Base-by-base conservation (phyloP, 2,113 vertebrate genomes). In the Misgurnus anguillicaudatus region DNA sequence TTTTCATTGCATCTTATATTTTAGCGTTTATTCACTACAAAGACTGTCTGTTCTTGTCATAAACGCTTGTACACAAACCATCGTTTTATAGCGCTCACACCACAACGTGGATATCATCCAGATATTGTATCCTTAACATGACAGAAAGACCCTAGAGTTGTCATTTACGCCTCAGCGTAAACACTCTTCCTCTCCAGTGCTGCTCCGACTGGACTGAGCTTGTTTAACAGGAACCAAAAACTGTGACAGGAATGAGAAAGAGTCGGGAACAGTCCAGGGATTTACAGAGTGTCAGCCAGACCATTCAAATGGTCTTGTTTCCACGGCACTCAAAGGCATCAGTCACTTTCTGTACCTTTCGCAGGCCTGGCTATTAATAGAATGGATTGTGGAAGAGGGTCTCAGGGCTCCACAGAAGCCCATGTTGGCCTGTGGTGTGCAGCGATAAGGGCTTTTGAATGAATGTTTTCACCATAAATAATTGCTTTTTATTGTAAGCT, bases 221-320 rank as follows among this genome's bases (percentile, higher is more conserved):
- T 72, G 69, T 58, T 58, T 72, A 72, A 38, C 51, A 58, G 51
- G 36, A 48, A 41, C 39, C 17, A 19, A 42, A 63, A 58, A 21
- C 60, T 79, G 41, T 71, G 77, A 79, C 67, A 70, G 31, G 57
- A 71, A 63, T 79, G 58, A 63, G 68, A 64, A 70, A 62, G 31
- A 80, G 60, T 31, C 19, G 2, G 5, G 16, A 65, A 64, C 38
- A 19, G 78, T 63, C 47, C 19, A n/a, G 61, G 60, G 61, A 80
- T 72, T 65, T 72, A 57, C 48, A 5, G 45, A 53, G 42, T 64
- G 62, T 73, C 67, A 53, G 66, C 39, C 67, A 19, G 62, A 24
- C 67, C 47, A 58, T 63, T 80, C 48, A 65, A 31, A 73, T 64
- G n/a, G 47, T 64, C 78, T 79, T 64, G 60, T 79, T 80, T 64